Percentiles rank a stretch among this genome's conserved stretches.
Evolutionary conservation across 1,140 invertebrate species (phyloP).

Genomic region (Vollenhovia emeryi): DNA sequence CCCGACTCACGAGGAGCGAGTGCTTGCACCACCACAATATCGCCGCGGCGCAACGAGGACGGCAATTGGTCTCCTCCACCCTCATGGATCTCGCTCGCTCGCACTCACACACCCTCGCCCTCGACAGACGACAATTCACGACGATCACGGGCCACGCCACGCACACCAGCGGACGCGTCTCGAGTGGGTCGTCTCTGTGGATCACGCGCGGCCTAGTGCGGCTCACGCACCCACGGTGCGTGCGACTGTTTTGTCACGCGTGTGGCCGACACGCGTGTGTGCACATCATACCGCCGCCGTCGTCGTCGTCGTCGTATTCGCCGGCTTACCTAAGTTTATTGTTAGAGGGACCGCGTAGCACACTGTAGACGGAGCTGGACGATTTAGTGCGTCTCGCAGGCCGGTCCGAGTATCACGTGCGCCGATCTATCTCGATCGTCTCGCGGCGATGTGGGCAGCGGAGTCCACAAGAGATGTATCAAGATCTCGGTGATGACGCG

Average conservation of each 20-base stretch:
- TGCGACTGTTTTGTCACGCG: slow-evolving; percentile 67
- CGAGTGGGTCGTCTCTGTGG: slow-evolving; percentile 51
- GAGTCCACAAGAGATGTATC: no score
- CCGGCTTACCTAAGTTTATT: slow-evolving; percentile 81
- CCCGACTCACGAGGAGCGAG: slow-evolving; percentile 43
- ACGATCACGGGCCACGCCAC: neutral
- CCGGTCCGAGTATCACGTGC: slow-evolving; percentile 71
- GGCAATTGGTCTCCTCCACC: slow-evolving; percentile 21
- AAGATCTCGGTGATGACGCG: neutral
- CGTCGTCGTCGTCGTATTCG: slow-evolving; percentile 67
- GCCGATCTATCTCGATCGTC: slow-evolving; percentile 44
- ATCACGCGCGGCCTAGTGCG: slow-evolving; percentile 43
- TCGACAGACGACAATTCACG: slow-evolving; percentile 45
- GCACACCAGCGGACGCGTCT: slow-evolving; percentile 15
- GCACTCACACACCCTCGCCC: neutral
- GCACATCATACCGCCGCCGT: slow-evolving; percentile 64
- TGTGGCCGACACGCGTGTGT: slow-evolving; percentile 60
- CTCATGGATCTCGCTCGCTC: slow-evolving; percentile 21
- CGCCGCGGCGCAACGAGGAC: neutral
- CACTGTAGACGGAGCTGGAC: slow-evolving; percentile 71
- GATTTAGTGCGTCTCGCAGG: slow-evolving; percentile 78
- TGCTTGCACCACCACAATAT: slow-evolving; percentile 8
- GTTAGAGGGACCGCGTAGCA: slow-evolving; percentile 77
- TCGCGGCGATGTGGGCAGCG: neutral
- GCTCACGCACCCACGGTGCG: slow-evolving; percentile 54